Evolutionary conservation across 2,113 vertebrate genomes (phyloP).

Genomic region (Anhinga rufa): DNA sequence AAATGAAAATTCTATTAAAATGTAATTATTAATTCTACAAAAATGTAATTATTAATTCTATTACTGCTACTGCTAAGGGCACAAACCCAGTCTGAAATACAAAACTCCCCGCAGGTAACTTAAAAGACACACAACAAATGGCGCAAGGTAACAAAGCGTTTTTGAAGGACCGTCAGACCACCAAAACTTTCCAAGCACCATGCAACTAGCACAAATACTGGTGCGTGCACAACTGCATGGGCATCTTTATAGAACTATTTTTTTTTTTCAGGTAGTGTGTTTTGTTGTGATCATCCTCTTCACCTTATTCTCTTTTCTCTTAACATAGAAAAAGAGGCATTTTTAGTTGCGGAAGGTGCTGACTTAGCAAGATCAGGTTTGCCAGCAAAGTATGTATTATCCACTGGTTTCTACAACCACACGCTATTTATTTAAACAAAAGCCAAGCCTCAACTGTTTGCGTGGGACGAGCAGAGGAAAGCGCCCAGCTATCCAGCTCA

Average conservation of each 20-base stretch:
- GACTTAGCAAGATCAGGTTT: background rate
- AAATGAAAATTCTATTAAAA: background rate
- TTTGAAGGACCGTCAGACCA: background rate
- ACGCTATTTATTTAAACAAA: background rate
- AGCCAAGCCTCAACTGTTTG: background rate
- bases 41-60: background rate
- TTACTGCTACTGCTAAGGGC: background rate
- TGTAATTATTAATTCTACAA: background rate
- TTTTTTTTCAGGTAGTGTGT: background rate
- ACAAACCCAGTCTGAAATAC: background rate
- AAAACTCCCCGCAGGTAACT: background rate
- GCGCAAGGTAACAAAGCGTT: background rate
- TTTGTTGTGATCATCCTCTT: background rate
- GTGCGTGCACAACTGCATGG: background rate
- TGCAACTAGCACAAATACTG: background rate
- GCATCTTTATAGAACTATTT: background rate
- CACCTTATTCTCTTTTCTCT: background rate
- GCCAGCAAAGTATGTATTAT: background rate
- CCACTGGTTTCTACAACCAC: background rate
- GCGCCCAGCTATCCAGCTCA: background rate
- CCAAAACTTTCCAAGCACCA: background rate
- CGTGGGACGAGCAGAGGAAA: background rate
- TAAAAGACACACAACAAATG: background rate
- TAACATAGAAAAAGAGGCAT: background rate
- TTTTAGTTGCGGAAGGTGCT: background rate